phyloP scores from a whole-genome alignment of 2,797 vertebrate genomes.

The Coendou prehensilis region DNA sequence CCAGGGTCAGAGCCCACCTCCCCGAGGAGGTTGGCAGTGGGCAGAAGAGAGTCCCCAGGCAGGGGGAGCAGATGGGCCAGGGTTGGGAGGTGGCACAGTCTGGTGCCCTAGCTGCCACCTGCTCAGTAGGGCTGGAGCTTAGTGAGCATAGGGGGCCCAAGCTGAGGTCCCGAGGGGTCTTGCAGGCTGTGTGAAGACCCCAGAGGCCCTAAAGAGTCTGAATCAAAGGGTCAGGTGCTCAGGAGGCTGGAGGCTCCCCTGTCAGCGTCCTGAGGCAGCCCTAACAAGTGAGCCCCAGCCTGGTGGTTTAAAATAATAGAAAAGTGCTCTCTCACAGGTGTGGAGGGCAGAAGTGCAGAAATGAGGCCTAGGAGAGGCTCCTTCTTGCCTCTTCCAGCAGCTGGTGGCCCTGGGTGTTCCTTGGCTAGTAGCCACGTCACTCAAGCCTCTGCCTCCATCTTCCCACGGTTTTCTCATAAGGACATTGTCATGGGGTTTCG shows the following conservation, averaged over 20 bases:
- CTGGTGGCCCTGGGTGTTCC: background rate
- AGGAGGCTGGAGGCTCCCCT: background rate
- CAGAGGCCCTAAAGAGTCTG: rapidly evolving
- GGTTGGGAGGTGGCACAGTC: background rate
- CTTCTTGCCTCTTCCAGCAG: background rate
- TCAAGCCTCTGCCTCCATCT: background rate
- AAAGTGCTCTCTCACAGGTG: background rate
- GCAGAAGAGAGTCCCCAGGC: too few relatives aligned
- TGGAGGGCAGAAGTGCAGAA: background rate
- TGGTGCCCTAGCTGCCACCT: too few relatives aligned
- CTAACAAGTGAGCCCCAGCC: background rate
- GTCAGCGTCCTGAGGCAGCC: background rate
- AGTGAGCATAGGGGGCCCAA: background rate
- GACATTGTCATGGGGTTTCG: background rate
- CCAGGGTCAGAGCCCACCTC: background rate
- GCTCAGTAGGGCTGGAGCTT: background rate
- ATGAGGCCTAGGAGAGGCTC: background rate
- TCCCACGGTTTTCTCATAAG: background rate
- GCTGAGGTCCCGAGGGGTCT: background rate
- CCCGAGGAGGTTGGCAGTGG: background rate
- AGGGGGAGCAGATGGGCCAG: background rate
- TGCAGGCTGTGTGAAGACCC: background rate
- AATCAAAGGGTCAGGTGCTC: background rate
- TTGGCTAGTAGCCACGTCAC: background rate
- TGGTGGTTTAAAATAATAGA: background rate